Evolutionary conservation across 1,140 invertebrate genomes (phyloP), one percentile per base, ranked within the genome.

Genomic region (Ectropis grisescens): DNA sequence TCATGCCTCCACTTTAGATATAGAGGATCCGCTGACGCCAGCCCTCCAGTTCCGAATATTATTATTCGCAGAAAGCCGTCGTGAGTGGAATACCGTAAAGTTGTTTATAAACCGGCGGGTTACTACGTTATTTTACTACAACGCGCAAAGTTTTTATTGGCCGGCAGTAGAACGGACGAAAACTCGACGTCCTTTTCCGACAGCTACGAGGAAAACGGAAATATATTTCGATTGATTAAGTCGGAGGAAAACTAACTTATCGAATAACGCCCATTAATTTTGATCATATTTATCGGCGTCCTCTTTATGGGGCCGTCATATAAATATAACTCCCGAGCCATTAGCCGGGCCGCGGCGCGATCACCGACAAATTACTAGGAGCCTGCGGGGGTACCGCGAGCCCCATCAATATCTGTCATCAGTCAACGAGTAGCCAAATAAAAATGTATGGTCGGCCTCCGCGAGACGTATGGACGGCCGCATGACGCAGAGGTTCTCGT

Each of bases 371-470:
- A 62, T 62, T 39, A 53, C 36, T 48, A 53, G 54, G 51, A 49
- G 37, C 34, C 50, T 47, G 43, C 40, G 49, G 38, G 40, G 36
- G 38, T 29, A 56, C 52, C 52, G 42, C 44, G 29, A 43, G 53
- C 34, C 38, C 48, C 67, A 78, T 78, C 72, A 78, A 78, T 78
- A 70, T 62, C 62, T 70, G 69, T 68, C 72, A 54, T 52, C 58
- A 46, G 58, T 41, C 50, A 59, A 48, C 34, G 52, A 61, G 58
- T 60, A 65, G 56, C 62, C 61, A 72, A 70, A 67, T 71, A 75
- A 70, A 72, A 61, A 61, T 65, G 65, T 65, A 67, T 69, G 58
- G 66, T 59, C 58, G 47, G 37, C 42, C 49, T 33, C 28, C 1
- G 29, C 38, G 50, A n/a, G n/a, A n/a, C n/a, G n/a, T n/a, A n/a